Conservation (phyloP, 2,797 vertebrate genomes). For the Sciurus carolinensis region DNA sequence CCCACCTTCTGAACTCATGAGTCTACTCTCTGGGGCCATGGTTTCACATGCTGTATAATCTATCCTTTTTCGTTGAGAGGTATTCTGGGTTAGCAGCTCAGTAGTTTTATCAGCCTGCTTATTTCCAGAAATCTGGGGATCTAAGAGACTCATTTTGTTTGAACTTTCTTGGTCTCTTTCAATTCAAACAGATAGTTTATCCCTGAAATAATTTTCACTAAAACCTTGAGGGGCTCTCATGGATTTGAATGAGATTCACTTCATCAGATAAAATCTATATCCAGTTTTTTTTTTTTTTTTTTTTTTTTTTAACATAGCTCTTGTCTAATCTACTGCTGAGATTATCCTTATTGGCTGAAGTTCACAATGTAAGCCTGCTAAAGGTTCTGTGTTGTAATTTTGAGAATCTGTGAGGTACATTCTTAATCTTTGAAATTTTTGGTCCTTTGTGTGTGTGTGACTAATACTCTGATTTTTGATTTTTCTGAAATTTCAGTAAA, state of each 20-base stretch:
- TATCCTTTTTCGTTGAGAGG: neutral
- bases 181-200: neutral
- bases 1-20: neutral
- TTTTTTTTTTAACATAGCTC: neutral
- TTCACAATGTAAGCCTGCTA: neutral
- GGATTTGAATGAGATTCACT: neutral
- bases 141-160: neutral
- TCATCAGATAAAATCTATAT: neutral
- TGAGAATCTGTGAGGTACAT: neutral
- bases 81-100: neutral
- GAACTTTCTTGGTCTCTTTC: neutral
- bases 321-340: neutral
- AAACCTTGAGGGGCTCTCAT: neutral
- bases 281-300: neutral
- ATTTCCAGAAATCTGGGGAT: neutral
- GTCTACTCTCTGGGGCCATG: neutral
- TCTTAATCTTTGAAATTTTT: neutral
- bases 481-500: neutral
- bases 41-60: neutral
- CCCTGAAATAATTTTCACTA: neutral
- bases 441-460: neutral
- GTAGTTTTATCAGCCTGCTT: neutral
- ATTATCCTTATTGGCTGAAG: neutral
- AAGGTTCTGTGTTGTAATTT: neutral
- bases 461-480: neutral